Evolutionary conservation across 2,113 vertebrate species (phyloP), one percentile per base, ranked within the genome.

Genomic region (Athene noctua): DNA sequence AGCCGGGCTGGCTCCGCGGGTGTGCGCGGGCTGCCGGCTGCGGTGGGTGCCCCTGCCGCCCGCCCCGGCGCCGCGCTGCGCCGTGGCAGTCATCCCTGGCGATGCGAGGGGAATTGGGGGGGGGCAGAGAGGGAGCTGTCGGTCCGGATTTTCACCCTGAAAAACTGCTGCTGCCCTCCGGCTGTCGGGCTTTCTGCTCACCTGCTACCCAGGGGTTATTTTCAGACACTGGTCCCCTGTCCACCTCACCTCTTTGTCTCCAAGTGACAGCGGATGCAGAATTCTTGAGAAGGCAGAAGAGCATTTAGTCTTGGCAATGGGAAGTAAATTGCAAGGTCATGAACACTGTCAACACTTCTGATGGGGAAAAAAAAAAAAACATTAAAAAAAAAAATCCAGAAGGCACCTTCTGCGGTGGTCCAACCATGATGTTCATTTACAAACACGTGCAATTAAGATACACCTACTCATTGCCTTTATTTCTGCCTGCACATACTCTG

Each of bases 161-260:
- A 12, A 47, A 90, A 15, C n/a, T 17, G 73, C 27, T 17, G 52
- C 47, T 59, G 87, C 70, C 34, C 42, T 67, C 78, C 57, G 34
- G 20, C 47, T 23, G 32, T 7, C 51, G 20, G 3, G 36, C 3
- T 42, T 57, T 49, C 38, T 11, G 78, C 38, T 78, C 70, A 26
- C 29, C 68, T n/a, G 66, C 51, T 38, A 5, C 32, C 29, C 61
- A 10, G 47, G 47, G 38, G 52, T 21, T 74, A 21, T 66, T 85
- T 47, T n/a, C 81, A 79, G 55, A 4, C 25, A 2, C 8, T 9
- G 46, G n/a, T 81, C 42, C 57, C 68, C 44, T 51, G 52, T 47
- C 25, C 47, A 40, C 49, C 54, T 73, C 92, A 66, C 59, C 32
- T 77, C 67, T 72, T 82, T 77, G 82, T 94, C 92, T 90, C 82